Base-by-base conservation (phyloP, 2,113 vertebrate genomes). In the Pseudopodoces humilis region DNA sequence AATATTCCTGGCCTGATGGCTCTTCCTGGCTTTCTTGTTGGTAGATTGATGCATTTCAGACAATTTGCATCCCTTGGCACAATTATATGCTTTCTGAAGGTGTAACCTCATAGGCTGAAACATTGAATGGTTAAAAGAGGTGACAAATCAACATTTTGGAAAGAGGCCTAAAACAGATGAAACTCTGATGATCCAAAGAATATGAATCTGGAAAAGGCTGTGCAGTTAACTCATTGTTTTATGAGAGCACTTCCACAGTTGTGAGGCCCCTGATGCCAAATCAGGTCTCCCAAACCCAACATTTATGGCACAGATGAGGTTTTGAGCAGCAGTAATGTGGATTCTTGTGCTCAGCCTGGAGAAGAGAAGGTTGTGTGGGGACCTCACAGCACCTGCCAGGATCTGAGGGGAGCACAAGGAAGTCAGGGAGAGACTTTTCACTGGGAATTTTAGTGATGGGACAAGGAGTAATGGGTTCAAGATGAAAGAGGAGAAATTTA, bases 331-430 rank as follows among this genome's bases (percentile, higher is more conserved):
- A 70, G 41, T 33, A 7, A 14, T 0, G 0, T 3, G 21, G 72
- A 2, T 56, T 27, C 4, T 7, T 49, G 43, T 53, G 59, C 14
- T 35, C 30, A 47, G 47, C 65, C 49, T 47, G 75, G 65, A 16
- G 24, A 11, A 4, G 46, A 39, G 47, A 9, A 63, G 28, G 15
- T 11, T 37, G 33, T 46, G 47, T 53, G 55, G 39, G 46, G 23
- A 62, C 22, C 55, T n/a, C 22, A 6, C 71, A 44, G 71, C 31
- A 44, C 53, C 39, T 60, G 10, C 46, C 55, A 33, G 72, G 33
- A 24, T 1, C 28, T 55, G 74, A 5, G 20, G n/a, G 74, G n/a
- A 39, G 1, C 37, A 2, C 28, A 2, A 0, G 28, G 47, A 69
- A 31, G 2, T 15, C 39, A 39, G 15, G n/a, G 75, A 35, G 41